Conservation (phyloP, 92 coral and sea anemone species). For the Parazoanthus darwini region DNA sequence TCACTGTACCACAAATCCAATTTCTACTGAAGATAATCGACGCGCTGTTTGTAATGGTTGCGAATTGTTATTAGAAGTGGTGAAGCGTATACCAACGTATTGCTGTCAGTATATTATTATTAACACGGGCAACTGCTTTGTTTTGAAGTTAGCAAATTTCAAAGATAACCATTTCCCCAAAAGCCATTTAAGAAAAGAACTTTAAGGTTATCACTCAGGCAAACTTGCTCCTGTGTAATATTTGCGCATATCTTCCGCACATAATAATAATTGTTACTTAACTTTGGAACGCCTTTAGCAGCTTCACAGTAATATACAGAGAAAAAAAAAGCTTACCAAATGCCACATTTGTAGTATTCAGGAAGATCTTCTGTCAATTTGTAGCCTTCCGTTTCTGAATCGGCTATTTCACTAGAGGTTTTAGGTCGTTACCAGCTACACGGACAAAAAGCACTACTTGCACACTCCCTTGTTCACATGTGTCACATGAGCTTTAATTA, state of each 20-base stretch:
- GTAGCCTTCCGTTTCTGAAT: slow-evolving; percentile 5
- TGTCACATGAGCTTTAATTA: background rate
- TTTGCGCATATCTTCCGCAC: background rate
- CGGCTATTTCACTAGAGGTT: background rate
- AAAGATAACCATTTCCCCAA: background rate
- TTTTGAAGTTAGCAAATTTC: background rate
- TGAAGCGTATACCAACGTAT: background rate
- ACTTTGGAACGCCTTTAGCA: background rate
- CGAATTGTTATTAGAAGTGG: background rate
- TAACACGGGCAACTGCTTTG: background rate
- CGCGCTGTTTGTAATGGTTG: background rate
- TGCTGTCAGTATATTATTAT: background rate
- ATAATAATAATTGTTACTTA: background rate
- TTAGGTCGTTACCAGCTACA: no score
- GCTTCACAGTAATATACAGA: background rate
- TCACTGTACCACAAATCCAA: no score
- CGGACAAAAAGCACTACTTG: background rate
- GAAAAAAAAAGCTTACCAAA: background rate
- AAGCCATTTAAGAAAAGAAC: background rate
- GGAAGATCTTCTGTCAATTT: background rate
- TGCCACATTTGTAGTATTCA: slow-evolving; percentile 8
- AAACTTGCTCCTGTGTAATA: background rate
- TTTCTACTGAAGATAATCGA: no score
- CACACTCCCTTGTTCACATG: background rate
- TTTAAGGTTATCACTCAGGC: background rate